phyloP scores from a whole-genome alignment of 2,888 invertebrate species.

The Caenorhabditis virilis region DNA sequence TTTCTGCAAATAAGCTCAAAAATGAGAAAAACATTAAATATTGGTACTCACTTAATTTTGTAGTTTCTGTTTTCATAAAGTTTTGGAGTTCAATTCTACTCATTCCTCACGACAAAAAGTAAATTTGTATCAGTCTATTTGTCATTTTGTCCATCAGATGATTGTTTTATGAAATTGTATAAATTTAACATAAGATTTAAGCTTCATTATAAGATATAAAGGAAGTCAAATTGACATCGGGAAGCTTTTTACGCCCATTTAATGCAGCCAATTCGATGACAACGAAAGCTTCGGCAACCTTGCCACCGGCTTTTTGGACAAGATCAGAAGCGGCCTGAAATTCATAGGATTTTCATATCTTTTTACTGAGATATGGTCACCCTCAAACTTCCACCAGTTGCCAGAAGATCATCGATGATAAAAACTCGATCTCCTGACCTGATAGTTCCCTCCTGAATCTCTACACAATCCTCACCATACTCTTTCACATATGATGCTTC shows the following conservation, averaged over 20 bases:
- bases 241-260: conserved; percentile 48
- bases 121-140: not conserved
- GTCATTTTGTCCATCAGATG: not conserved
- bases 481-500: conserved; percentile 81
- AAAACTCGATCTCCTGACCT: conserved; percentile 79
- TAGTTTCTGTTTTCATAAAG: not conserved
- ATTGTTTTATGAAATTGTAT: too few relatives aligned
- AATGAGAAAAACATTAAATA: not conserved
- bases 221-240: conserved; percentile 32
- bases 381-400: conserved; percentile 82
- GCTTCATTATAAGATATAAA: conserved; percentile 44
- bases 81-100: conserved; percentile 1
- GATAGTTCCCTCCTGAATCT: conserved; percentile 81
- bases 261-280: conserved; percentile 59
- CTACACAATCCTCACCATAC: conserved; percentile 81
- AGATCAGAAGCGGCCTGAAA: conserved; percentile 59
- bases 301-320: conserved; percentile 51
- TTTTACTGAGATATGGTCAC: conserved; percentile 5
- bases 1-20: not conserved
- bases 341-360: not conserved
- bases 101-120: conserved; percentile 2
- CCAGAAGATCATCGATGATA: conserved; percentile 89
- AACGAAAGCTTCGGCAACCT: conserved; percentile 56
- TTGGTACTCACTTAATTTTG: not conserved
- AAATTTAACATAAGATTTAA: too few relatives aligned